Evolutionary conservation across 1,140 invertebrate species (phyloP), one percentile per base, ranked within the genome.

Genomic region (Drosophila ercepeae): DNA sequence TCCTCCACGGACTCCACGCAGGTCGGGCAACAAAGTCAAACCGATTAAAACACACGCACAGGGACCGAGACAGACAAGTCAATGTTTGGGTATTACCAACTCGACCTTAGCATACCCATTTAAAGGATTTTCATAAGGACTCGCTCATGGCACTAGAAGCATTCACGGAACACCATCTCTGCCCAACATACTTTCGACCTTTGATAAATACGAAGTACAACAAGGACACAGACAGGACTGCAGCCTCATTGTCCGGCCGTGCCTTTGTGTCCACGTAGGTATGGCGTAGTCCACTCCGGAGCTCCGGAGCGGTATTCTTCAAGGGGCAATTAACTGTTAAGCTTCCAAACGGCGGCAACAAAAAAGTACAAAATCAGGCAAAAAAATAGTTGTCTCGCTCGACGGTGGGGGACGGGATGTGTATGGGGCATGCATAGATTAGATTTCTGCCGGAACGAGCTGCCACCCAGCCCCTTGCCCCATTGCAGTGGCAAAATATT

Each of bases 281-380:
- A 77, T 14, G 58, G 39, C 34, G 16, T 51, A 65, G 61, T 65
- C 59, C 45, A 27, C 59, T 45, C 29, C 8, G 39, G 6, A 54
- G 36, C 49, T 60, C 32, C 46, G 55, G 34, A 60, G 57, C 71
- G 46, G 76, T 84, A 84, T 84, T 88, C 81, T 84, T 84, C 81
- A 84, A 84, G 81, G 81, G 81, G 82, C 81, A 84, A 84, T 84
- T 84, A 86, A 84, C 81, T 77, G 72, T 46, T 78, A 64, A 58
- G 76, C 72, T 78, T 48, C 61, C 67, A 19, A 81, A 68, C 68
- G 78, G 45, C 64, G 52, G 36, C 55, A 42, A n/a, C 21, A 72
- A 84, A 78, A 84, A 84, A 21, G 60, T 55, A 39, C 7, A 50
- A 61, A 73, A 63, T 36, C 32, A 46, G 46, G 21, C 55, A 67